These are phyloP conservation scores for Tetheella fluctuosa DNA, from an alignment of 2,888 invertebrate species.

Conservation along the genomic window DNA sequence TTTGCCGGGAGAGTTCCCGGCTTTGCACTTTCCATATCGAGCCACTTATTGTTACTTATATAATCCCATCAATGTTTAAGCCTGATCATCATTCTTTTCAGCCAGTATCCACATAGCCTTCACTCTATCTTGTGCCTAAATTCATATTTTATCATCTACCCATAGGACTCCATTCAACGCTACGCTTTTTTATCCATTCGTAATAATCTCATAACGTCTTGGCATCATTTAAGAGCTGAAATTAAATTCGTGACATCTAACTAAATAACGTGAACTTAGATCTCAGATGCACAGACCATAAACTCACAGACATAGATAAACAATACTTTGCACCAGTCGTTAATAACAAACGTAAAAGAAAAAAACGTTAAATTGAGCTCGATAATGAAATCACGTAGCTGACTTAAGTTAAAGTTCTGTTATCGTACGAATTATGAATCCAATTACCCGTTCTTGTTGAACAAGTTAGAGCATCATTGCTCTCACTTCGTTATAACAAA, in stretches of 20 bases:
- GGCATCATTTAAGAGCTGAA: too few species aligned
- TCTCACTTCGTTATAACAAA: constrained; percentile 45
- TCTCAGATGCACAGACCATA: constrained; percentile 17
- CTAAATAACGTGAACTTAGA: too few species aligned
- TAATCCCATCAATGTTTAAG: neutral
- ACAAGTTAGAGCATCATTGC: constrained; percentile 42
- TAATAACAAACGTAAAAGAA: constrained; percentile 12
- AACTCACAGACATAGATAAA: constrained; percentile 18
- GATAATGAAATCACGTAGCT: constrained; percentile 28
- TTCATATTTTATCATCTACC: too few species aligned
- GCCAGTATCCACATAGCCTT: too few species aligned
- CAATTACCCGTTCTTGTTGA: constrained; percentile 52
- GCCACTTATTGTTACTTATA: neutral
- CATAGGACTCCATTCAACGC: too few species aligned
- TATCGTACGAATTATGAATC: constrained; percentile 48
- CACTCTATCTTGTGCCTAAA: too few species aligned
- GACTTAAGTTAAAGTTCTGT: constrained; percentile 35
- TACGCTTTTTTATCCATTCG: too few species aligned
- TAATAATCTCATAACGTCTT: too few species aligned
- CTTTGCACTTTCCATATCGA: too few species aligned
- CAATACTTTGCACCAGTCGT: constrained; percentile 3
- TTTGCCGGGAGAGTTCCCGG: too few species aligned
- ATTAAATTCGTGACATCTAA: too few species aligned
- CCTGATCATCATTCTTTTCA: too few species aligned
- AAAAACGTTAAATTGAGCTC: constrained; percentile 18